Base-by-base conservation (phyloP, 2,113 vertebrate species). In the Microtus oregoni region DNA sequence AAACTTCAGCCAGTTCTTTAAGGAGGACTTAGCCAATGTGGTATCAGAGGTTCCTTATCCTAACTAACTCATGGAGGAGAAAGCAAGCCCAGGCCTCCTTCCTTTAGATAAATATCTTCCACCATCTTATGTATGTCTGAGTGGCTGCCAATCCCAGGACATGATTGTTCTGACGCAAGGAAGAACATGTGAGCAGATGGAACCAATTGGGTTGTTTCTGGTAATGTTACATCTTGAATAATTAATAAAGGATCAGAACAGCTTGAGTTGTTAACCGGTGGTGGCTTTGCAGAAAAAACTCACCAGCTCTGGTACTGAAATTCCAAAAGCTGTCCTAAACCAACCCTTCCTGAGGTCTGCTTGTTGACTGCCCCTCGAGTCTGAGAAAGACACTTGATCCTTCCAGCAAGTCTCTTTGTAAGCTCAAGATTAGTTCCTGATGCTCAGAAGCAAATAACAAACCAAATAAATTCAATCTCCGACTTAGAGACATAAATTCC, bases 191-290 rank as follows among this genome's bases (percentile, higher is more conserved):
- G 28, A 58, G 50, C 50, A 93, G 82, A 77, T 0, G 50, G 28
- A 38, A 14, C 52, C 77, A 91, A 91, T 78, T 67, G 77, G 81
- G 86, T 77, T n/a, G 61, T 73, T 96, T 81, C n/a, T 52, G 32
- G 61, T 26, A 19, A 89, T 68, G 30, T 15, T 68, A 28, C 7
- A 32, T 19, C 86, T 70, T 89, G 73, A 79, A 83, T 68, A 90
- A 93, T 90, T 52, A 35, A 83, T 11, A 17, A 38, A 91, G 10
- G 35, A 8, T 24, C 28, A 67, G 61, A 88, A 88, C 11, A 63
- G 30, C 24, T 63, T 9, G n/a, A 61, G 63, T 19, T 88, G 79
- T 92, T 61, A 77, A 52, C 86, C 7, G 9, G 17, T 32, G 26
- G 47, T 61, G 61, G 47, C 63, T 86, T 5, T 32, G 30, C 77